Percentiles rank a stretch among this genome's conserved stretches.
Evolutionary conservation across 2,797 vertebrate genomes (phyloP).

Genomic region (Coilia nasus): DNA sequence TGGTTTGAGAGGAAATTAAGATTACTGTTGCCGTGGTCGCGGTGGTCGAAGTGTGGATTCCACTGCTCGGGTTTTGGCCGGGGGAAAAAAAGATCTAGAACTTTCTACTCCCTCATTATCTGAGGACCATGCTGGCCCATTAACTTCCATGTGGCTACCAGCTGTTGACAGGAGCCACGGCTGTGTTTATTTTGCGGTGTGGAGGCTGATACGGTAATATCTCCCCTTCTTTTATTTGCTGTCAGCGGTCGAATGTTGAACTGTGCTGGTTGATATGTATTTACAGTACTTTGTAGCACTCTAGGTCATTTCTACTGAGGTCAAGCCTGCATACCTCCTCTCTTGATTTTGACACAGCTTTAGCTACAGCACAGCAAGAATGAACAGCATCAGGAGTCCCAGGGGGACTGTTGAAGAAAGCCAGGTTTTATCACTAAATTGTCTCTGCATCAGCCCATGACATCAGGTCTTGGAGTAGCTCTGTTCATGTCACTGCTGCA

Average conservation of each 20-base stretch:
- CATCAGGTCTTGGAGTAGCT: background rate
- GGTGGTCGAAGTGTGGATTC: constrained; percentile 8
- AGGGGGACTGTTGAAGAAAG: background rate
- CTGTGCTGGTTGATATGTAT: background rate
- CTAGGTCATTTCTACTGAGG: background rate
- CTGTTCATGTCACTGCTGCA: background rate
- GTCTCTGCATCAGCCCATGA: background rate
- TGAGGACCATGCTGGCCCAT: constrained; percentile 5
- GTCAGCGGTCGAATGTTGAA: background rate
- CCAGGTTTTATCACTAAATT: background rate
- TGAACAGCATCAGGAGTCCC: background rate
- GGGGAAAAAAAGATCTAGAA: background rate
- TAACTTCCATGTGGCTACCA: constrained; percentile 16
- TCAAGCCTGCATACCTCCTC: background rate
- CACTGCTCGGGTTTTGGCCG: background rate
- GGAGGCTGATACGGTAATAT: background rate
- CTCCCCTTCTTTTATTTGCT: background rate
- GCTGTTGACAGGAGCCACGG: constrained; percentile 10
- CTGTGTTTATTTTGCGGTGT: constrained; percentile 7
- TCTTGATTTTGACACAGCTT: background rate
- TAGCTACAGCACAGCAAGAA: background rate
- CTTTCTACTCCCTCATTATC: constrained; percentile 20
- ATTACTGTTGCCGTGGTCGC: background rate
- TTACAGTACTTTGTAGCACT: background rate
- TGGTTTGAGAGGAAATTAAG: background rate